Conservation (phyloP, 2,888 invertebrate genomes). For the Brachylomia viminalis region DNA sequence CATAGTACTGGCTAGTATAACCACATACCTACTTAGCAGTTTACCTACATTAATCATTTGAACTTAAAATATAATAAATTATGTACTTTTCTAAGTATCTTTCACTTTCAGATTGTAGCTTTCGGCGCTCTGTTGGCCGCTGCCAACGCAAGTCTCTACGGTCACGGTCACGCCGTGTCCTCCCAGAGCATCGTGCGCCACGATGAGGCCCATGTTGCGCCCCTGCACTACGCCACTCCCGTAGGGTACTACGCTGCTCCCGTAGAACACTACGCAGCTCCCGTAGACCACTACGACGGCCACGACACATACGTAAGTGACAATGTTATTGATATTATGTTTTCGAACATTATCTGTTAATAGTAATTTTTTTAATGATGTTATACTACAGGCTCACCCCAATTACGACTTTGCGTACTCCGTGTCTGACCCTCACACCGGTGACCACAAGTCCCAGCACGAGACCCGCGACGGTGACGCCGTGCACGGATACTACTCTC, state of each 20-base stretch:
- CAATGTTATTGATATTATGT: neutral
- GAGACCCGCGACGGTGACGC: conserved; percentile 89
- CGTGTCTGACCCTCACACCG: conserved; percentile 90
- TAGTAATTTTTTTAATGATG: neutral
- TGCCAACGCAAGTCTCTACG: conserved; percentile 74
- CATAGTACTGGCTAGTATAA: neutral
- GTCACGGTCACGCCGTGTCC: conserved; percentile 65
- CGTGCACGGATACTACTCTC: conserved; percentile 90
- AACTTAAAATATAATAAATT: neutral
- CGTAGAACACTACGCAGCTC: conserved; percentile 67
- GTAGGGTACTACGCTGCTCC: conserved; percentile 69
- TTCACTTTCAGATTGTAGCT: conserved; percentile 56
- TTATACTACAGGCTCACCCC: conserved; percentile 77
- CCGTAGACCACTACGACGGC: conserved; percentile 67
- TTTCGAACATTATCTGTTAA: neutral
- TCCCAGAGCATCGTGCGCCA: conserved; percentile 66
- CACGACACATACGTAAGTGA: conserved; percentile 72
- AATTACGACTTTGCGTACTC: conserved; percentile 89
- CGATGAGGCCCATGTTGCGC: conserved; percentile 56
- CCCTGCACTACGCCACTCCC: conserved; percentile 61
- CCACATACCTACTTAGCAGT: neutral
- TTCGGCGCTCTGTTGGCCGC: conserved; percentile 73
- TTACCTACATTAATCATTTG: neutral
- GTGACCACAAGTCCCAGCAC: conserved; percentile 90
- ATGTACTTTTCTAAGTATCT: neutral